Conservation (phyloP, 2,888 invertebrate species). For the Papilio gigon region DNA sequence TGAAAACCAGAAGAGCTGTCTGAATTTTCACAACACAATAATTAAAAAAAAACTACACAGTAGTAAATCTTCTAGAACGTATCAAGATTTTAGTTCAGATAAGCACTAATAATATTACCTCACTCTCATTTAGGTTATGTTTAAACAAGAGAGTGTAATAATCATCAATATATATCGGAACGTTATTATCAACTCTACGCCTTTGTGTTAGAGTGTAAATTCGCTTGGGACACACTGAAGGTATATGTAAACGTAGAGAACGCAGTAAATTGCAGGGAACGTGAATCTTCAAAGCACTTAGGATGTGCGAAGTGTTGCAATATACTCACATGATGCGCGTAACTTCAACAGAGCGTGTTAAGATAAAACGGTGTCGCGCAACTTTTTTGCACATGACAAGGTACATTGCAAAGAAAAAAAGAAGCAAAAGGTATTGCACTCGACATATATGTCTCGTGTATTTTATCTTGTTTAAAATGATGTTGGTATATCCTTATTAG, state of each 20-base stretch:
- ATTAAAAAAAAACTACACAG: not conserved
- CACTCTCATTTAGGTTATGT: not conserved
- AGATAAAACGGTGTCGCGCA: conserved; percentile 5
- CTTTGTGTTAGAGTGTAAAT: too few species aligned
- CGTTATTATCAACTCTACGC: not conserved
- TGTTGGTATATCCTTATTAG: too few species aligned
- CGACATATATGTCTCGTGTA: not conserved
- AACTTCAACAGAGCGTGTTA: conserved; percentile 7
- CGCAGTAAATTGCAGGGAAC: conserved; percentile 27
- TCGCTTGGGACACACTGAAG: not conserved
- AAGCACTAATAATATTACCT: not conserved
- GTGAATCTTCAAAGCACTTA: conserved; percentile 26
- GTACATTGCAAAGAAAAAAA: not conserved
- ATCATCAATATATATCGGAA: not conserved
- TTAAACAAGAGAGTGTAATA: conserved; percentile 3
- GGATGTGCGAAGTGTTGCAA: conserved; percentile 24
- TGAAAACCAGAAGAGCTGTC: not conserved
- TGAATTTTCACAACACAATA: too few species aligned
- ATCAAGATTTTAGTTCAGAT: conserved; percentile 7
- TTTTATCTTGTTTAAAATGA: too few species aligned
- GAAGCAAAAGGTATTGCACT: not conserved
- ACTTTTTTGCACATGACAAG: not conserved
- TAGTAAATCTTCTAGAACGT: not conserved
- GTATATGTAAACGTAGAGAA: conserved; percentile 9
- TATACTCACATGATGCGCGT: conserved; percentile 6